Evolutionary conservation across 2,113 vertebrate species (phyloP), one percentile per base, ranked within the genome.

Genomic region (Rhinoptilus africanus): DNA sequence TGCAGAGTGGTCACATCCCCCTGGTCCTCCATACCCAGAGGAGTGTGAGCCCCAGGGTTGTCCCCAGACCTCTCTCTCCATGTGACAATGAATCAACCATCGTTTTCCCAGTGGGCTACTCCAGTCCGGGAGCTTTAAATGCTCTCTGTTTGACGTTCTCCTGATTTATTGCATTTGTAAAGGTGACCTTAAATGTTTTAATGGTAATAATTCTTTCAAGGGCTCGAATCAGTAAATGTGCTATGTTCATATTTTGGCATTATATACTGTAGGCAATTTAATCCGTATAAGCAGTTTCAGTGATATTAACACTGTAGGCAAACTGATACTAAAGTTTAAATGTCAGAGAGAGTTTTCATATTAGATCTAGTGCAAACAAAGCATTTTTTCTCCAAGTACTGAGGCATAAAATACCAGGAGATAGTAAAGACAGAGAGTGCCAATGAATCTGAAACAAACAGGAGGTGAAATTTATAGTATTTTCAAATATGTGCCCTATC

Each of bases 161-260:
- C 93, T 95, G 97, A 97, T 97, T 96, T 97, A 97, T 97, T 97
- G 88, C 88, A 12, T 97, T 97, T 96, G 95, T 92, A 96, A 97
- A 97, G 96, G 96, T 97, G 97, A 97, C 97, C 96, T 97, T 97
- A 97, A 97, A 97, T 97, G 95, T 97, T 96, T 97, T 96, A 97
- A 96, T 96, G 97, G 93, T 97, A 96, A 97, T 97, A 97, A 97
- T 97, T 97, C 96, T 97, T 97, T 97, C 96, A 96, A 97, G 93
- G 76, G 84, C 77, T 97, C 54, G 93, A 97, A 97, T 96, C 95
- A 85, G 95, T 94, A 97, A 97, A 94, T 97, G 96, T 88, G 95
- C 86, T 88, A 86, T 93, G 94, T 97, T 97, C 97, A 76, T 97
- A 97, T 97, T 97, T 97, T 94, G 97, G 93, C 90, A 94, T 97